These are phyloP conservation scores for Rhogogaster chlorosoma DNA, from an alignment of 2,888 invertebrate species.

Conservation along the genomic window DNA sequence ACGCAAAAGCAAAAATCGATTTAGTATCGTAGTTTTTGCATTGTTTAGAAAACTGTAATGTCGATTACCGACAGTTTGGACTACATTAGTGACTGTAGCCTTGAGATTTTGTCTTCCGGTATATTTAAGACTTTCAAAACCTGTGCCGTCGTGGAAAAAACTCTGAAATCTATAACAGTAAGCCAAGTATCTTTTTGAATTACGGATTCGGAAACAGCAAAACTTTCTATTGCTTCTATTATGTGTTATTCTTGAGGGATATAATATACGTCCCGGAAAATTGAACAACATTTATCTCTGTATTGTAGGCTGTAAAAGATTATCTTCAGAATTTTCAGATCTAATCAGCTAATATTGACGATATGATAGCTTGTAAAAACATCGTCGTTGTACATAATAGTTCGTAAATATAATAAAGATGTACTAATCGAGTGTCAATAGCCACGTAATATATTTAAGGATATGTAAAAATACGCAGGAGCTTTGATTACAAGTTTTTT, in stretches of 20 bases:
- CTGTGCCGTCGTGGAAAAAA: too few species aligned
- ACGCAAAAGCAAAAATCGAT: neutral
- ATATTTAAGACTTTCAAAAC: neutral
- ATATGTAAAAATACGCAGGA: neutral
- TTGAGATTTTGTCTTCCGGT: neutral
- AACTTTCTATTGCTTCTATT: neutral
- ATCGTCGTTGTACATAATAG: neutral
- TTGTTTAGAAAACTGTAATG: neutral
- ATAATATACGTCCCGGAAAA: neutral
- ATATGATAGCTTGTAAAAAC: neutral
- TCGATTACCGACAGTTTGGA: neutral
- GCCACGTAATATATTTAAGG: neutral
- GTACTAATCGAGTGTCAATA: neutral
- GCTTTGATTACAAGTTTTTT: neutral
- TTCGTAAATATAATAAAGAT: neutral
- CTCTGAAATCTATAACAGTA: too few species aligned
- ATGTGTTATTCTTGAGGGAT: neutral
- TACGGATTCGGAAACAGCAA: neutral
- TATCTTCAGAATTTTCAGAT: neutral
- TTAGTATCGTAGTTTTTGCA: neutral
- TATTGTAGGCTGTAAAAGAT: neutral
- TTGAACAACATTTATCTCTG: neutral
- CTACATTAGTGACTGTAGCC: too few species aligned
- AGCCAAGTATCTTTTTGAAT: neutral
- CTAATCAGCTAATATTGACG: constrained; percentile 2